These are phyloP conservation scores for Oophaga sylvatica DNA, from an alignment of 2,797 vertebrate species.

Conservation along the genomic window DNA sequence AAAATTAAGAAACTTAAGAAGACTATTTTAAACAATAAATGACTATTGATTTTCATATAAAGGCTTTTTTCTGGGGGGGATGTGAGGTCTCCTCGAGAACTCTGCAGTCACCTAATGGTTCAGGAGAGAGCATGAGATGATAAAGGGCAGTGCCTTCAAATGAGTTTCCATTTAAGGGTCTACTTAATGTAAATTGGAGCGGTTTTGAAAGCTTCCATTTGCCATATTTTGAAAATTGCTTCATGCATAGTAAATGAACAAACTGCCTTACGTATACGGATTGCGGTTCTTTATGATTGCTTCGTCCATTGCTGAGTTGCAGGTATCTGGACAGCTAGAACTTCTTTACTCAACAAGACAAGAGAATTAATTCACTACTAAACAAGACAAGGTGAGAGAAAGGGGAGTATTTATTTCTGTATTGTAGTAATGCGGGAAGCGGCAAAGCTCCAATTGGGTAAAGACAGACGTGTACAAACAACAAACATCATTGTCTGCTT, in stretches of 20 bases:
- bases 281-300: constrained; percentile 3
- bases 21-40: constrained; percentile 41
- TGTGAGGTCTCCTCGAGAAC: constrained; percentile 9
- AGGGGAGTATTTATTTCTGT: constrained; percentile 4
- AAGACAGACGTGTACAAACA: background rate
- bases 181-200: constrained; percentile 57
- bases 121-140: constrained; percentile 48
- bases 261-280: constrained; percentile 25
- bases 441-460: background rate
- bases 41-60: constrained; percentile 47
- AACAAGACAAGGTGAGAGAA: background rate
- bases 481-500: too few species aligned
- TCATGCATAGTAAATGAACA: constrained; percentile 34
- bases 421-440: background rate
- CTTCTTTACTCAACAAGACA: background rate
- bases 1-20: constrained; percentile 8
- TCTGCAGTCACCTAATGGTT: constrained; percentile 42
- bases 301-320: background rate
- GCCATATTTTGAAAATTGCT: constrained; percentile 48
- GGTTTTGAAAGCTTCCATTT: constrained; percentile 42
- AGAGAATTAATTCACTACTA: background rate
- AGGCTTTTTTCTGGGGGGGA: background rate
- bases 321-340: background rate
- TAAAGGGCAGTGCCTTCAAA: constrained; percentile 53
- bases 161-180: constrained; percentile 55